Evolutionary conservation across 2,888 invertebrate species (phyloP).

Genomic region (Catocala sponsa): DNA sequence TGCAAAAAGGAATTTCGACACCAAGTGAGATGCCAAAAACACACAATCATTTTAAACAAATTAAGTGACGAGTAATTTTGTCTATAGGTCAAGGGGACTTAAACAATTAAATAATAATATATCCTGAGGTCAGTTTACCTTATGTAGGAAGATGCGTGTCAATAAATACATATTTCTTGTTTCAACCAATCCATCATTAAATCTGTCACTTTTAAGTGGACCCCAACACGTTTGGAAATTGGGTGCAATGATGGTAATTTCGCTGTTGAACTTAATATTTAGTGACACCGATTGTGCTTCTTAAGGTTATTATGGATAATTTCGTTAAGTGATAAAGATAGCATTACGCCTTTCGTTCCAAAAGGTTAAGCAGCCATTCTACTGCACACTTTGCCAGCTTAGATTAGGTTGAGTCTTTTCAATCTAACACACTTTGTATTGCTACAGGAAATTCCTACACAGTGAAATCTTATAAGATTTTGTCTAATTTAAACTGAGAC

Average conservation of each 20-base stretch:
- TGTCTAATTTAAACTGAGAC: no score
- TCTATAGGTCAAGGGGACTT: slow-evolving; percentile 18
- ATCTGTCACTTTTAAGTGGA: slow-evolving; percentile 16
- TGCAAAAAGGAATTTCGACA: neutral
- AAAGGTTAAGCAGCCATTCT: no score
- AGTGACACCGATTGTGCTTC: neutral
- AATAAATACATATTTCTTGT: slow-evolving; percentile 40
- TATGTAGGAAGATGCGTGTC: slow-evolving; percentile 43
- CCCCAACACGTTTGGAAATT: slow-evolving; percentile 14
- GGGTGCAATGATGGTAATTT: slow-evolving; percentile 10
- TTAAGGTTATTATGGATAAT: neutral
- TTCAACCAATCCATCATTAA: slow-evolving; percentile 22
- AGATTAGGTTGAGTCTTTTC: no score
- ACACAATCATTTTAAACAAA: slow-evolving; percentile 8
- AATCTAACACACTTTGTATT: no score
- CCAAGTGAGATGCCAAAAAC: neutral
- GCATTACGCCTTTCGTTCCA: no score
- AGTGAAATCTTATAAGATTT: no score
- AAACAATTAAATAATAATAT: slow-evolving; percentile 28
- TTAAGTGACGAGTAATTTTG: slow-evolving; percentile 9
- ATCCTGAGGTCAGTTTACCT: slow-evolving; percentile 33
- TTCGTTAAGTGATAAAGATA: neutral
- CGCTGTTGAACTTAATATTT: slow-evolving; percentile 7
- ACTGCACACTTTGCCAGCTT: no score
- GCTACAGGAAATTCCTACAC: no score